Conservation (phyloP, 2,797 vertebrate genomes). For the Tragopan temminckii region DNA sequence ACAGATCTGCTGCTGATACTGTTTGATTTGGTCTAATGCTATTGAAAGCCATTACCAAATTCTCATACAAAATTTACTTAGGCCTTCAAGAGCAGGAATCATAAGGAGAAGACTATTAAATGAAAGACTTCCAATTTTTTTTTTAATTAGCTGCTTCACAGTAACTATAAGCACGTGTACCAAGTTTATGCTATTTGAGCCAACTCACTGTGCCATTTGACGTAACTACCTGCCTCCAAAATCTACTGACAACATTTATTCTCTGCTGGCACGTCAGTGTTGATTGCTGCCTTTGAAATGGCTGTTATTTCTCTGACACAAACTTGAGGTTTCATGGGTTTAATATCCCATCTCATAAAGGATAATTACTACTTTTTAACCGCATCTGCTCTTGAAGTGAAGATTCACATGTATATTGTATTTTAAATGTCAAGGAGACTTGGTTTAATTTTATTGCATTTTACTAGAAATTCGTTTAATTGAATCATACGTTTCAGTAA, state of each 20-base stretch:
- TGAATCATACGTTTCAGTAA: conserved; percentile 67
- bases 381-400: conserved; percentile 10
- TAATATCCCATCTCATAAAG: conserved; percentile 55
- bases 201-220: background rate
- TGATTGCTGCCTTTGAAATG: background rate
- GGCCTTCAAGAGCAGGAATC: background rate
- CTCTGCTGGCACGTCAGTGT: background rate
- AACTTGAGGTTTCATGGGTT: background rate
- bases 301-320: conserved; percentile 25
- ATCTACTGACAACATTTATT: background rate
- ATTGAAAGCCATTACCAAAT: accelerated
- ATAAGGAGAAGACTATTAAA: background rate
- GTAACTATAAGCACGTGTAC: accelerated
- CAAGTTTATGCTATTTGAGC: background rate
- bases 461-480: conserved; percentile 65
- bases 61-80: background rate
- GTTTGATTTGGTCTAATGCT: background rate
- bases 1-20: background rate
- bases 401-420: conserved; percentile 52
- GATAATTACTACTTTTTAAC: conserved; percentile 62
- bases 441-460: conserved; percentile 15
- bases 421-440: conserved; percentile 59
- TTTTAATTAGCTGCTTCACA: background rate
- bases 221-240: background rate
- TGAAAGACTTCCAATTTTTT: too few relatives aligned